These are phyloP conservation scores for Brachionus angularis DNA, from an alignment of 1,140 invertebrate species.

Conservation along the genomic window DNA sequence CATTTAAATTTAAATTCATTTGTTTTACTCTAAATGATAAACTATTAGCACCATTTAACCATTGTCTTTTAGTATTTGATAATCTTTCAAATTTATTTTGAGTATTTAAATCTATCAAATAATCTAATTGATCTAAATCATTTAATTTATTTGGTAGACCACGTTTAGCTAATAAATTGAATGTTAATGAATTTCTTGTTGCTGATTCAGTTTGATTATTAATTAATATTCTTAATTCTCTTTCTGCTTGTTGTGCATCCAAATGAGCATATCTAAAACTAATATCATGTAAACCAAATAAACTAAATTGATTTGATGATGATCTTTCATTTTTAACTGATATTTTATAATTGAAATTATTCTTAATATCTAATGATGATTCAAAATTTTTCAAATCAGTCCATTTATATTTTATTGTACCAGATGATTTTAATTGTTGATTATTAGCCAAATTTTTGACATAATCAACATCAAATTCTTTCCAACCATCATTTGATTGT, in stretches of 20 bases:
- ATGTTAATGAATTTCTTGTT: not conserved
- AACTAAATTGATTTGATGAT: not conserved
- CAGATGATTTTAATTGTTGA: not conserved
- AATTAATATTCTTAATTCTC: constrained; percentile 9
- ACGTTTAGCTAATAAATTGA: constrained; percentile 11
- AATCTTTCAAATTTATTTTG: not conserved
- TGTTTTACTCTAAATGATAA: not conserved
- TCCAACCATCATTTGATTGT: not conserved
- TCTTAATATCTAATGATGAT: not conserved
- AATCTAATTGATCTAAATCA: not conserved
- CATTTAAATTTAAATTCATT: not conserved
- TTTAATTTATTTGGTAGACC: constrained; percentile 14
- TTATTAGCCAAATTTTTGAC: not conserved
- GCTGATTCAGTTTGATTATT: constrained; percentile 16
- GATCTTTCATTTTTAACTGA: constrained; percentile 4
- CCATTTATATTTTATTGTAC: not conserved
- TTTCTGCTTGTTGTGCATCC: constrained; percentile 1
- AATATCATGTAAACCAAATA: constrained; percentile 19
- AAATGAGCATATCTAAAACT: constrained; percentile 15
- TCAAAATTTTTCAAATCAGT: constrained; percentile 35
- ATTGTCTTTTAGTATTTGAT: not conserved
- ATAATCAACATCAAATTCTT: constrained; percentile 40
- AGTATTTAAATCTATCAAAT: constrained; percentile 1
- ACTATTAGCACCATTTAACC: not conserved
- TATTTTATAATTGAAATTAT: constrained; percentile 7